phyloP scores from a whole-genome alignment of 2,113 vertebrate species.

The Micronycteris hirsuta region DNA sequence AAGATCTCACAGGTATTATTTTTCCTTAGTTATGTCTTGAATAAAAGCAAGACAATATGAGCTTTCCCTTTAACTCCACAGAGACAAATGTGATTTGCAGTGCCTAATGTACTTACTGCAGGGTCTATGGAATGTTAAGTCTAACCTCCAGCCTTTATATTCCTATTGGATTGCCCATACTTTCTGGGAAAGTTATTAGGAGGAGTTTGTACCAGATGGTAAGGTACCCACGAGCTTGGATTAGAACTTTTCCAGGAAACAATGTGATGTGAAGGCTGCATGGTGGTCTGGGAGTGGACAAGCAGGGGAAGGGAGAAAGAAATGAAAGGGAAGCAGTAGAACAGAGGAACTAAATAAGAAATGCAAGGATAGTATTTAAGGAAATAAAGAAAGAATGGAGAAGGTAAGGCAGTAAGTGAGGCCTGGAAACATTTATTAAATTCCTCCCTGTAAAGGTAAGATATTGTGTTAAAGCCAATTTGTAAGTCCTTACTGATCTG shows the following conservation, averaged over 20 bases:
- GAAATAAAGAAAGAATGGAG: background rate
- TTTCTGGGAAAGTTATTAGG: background rate
- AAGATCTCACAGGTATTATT: background rate
- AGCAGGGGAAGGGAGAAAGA: background rate
- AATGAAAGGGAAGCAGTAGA: background rate
- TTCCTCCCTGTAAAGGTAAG: background rate
- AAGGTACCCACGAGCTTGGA: background rate
- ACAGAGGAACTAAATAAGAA: background rate
- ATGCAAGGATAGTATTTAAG: background rate
- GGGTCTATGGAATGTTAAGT: background rate
- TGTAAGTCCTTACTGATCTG: background rate
- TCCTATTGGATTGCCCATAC: background rate
- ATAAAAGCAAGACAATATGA: background rate
- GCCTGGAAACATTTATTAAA: background rate
- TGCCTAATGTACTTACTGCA: background rate
- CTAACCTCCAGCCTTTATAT: background rate
- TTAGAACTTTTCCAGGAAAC: background rate
- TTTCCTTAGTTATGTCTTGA: background rate
- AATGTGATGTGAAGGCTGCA: background rate
- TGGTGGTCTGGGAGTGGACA: background rate
- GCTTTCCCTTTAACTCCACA: background rate
- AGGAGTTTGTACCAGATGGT: background rate
- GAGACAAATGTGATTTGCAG: background rate
- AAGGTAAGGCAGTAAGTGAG: background rate
- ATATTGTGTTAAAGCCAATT: background rate